A percentile compares a stretch with the other conserved stretches of the same genome.
Evolutionary conservation across 2,113 vertebrate species (phyloP).

Genomic region (Pseudorectes ferrugineus): DNA sequence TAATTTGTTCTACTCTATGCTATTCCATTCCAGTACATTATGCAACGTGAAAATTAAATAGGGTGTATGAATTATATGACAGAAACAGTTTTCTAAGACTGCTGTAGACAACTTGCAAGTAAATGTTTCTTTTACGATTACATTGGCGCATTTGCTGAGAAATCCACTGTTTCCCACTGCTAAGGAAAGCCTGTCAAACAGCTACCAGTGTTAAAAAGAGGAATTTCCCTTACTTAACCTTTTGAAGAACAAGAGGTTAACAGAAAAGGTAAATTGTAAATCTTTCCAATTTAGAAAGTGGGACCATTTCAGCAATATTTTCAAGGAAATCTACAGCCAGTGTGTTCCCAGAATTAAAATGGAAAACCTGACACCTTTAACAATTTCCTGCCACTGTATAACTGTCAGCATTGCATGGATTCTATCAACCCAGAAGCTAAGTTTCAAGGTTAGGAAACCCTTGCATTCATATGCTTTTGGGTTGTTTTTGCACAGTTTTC

Average conservation of each 20-base stretch:
- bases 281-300: slow-evolving; percentile 45
- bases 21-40: not conserved
- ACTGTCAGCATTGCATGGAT: slow-evolving; percentile 51
- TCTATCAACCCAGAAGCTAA: slow-evolving; percentile 33
- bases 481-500: not conserved
- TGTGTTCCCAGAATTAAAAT: slow-evolving; percentile 50
- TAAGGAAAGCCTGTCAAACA: slow-evolving; percentile 10
- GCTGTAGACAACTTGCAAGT: not conserved
- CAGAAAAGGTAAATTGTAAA: slow-evolving; percentile 57
- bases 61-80: not conserved
- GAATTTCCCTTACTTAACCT: slow-evolving; percentile 52
- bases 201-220: not conserved
- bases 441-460: slow-evolving; percentile 1
- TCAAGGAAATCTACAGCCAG: slow-evolving; percentile 26
- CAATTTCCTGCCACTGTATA: slow-evolving; percentile 67
- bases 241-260: slow-evolving; percentile 44
- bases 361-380: slow-evolving; percentile 66
- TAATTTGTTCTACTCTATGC: not conserved
- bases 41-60: not conserved
- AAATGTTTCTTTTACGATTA: not conserved
- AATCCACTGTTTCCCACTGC: not conserved
- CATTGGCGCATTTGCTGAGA: not conserved
- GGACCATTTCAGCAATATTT: slow-evolving; percentile 49
- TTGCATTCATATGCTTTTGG: not conserved
- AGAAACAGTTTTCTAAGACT: not conserved